phyloP scores from a whole-genome alignment of 2,888 invertebrate genomes.

The Drosophila incognita region DNA sequence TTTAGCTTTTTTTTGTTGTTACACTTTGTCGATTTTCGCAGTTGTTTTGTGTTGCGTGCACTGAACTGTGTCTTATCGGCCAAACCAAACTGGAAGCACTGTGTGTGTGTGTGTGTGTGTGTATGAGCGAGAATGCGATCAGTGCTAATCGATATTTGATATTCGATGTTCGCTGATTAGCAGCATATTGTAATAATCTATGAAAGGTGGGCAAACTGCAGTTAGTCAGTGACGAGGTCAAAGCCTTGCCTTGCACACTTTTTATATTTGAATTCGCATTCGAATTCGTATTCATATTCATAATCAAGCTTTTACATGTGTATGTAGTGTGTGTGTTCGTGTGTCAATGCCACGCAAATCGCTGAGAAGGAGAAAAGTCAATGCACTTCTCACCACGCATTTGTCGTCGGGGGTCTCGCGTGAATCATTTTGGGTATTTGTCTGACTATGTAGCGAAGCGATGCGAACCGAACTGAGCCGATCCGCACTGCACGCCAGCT shows the following conservation, averaged over 20 bases:
- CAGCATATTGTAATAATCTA: conserved; percentile 7
- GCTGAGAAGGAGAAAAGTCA: conserved; percentile 46
- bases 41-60: conserved; percentile 56
- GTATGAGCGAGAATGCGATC: background rate
- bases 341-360: conserved; percentile 60
- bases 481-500: conserved; percentile 25
- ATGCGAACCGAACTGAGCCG: conserved; percentile 2
- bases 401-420: conserved; percentile 41
- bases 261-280: conserved; percentile 31
- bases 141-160: conserved; percentile 3
- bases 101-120: background rate
- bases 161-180: conserved; percentile 30
- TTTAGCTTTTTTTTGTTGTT: conserved; percentile 44
- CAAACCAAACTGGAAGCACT: conserved; percentile 36
- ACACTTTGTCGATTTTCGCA: conserved; percentile 43
- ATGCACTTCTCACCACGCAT: conserved; percentile 53
- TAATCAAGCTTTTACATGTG: conserved; percentile 30
- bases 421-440: conserved; percentile 62
- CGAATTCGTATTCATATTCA: conserved; percentile 36
- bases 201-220: conserved; percentile 12
- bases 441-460: conserved; percentile 46
- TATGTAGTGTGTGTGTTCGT: conserved; percentile 10
- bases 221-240: conserved; percentile 57
- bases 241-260: conserved; percentile 41
- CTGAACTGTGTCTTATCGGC: conserved; percentile 61